A percentile compares a stretch with the other conserved stretches of the same genome.
Conservation (phyloP, 1,140 invertebrate genomes). For the Rhagoletis zephyria region DNA sequence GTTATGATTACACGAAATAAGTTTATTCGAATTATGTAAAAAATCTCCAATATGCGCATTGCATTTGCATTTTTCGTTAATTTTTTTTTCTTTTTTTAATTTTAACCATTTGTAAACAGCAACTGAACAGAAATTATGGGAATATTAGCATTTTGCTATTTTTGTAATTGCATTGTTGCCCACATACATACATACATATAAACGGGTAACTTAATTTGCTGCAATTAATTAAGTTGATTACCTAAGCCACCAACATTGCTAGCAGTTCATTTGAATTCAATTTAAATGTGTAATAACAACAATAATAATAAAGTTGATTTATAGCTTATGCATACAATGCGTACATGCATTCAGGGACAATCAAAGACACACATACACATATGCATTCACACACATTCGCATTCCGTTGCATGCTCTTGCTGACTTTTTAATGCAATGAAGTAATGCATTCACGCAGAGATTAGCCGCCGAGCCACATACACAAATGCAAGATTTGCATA, state of each 20-base stretch:
- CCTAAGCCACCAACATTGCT: conserved; percentile 40
- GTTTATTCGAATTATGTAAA: no score
- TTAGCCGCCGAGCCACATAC: conserved; percentile 1
- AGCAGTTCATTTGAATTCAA: conserved; percentile 42
- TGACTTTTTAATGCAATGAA: conserved; percentile 11
- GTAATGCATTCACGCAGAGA: conserved; percentile 7
- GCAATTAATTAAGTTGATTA: conserved; percentile 46
- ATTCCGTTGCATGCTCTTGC: no score
- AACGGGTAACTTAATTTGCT: not conserved
- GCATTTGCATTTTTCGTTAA: no score
- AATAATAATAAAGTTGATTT: conserved; percentile 41
- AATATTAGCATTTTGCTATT: not conserved
- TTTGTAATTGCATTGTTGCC: not conserved
- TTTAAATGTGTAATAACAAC: conserved; percentile 4
- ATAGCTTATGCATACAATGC: not conserved
- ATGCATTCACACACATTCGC: not conserved
- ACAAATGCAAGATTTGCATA: conserved; percentile 5
- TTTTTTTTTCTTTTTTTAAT: no score
- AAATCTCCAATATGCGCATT: no score
- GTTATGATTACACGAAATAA: no score
- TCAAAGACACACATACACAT: not conserved
- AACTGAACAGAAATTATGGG: no score
- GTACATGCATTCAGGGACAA: not conserved
- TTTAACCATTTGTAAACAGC: no score
- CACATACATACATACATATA: not conserved